Evolutionary conservation across 2,113 vertebrate species (phyloP).

Genomic region (Stegastes partitus): DNA sequence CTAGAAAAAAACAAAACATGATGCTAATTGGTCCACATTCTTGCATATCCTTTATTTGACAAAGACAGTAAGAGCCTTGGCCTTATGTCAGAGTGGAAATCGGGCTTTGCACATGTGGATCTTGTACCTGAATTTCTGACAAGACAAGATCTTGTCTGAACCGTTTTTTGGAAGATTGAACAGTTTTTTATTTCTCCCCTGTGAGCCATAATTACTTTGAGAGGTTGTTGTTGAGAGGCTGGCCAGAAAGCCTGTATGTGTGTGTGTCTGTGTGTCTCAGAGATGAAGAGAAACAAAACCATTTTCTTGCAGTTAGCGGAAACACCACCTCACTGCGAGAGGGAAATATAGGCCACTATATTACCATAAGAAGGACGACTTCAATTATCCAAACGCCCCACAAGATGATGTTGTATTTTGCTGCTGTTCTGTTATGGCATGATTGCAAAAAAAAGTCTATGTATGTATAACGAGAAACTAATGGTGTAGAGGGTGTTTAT

Average conservation of each 20-base stretch:
- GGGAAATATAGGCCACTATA: constrained; percentile 35
- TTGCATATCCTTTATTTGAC: too few relatives aligned
- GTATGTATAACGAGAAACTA: constrained; percentile 34
- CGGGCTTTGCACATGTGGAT: not conserved
- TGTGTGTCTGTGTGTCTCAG: too few relatives aligned
- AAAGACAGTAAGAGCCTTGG: too few relatives aligned
- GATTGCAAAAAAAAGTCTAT: constrained; percentile 16
- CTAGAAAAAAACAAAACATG: too few relatives aligned
- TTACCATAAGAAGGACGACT: constrained; percentile 16
- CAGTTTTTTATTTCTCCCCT: not conserved
- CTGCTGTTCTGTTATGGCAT: not conserved
- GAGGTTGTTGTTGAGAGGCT: constrained; percentile 15
- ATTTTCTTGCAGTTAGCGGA: constrained; percentile 14
- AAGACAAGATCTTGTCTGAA: too few relatives aligned
- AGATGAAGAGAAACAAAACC: not conserved
- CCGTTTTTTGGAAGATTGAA: not conserved
- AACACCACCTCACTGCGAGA: constrained; percentile 17
- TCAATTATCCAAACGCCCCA: constrained; percentile 30
- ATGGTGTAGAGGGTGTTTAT: constrained; percentile 2
- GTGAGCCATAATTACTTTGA: constrained; percentile 14
- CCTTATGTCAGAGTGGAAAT: not conserved
- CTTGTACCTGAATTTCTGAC: too few relatives aligned
- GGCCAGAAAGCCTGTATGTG: not conserved
- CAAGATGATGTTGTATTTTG: constrained; percentile 22
- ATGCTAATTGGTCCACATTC: too few relatives aligned